Percentiles rank a stretch among this genome's conserved stretches.
Evolutionary conservation across 2,888 invertebrate genomes (phyloP).

Genomic region (Melieria picta): DNA sequence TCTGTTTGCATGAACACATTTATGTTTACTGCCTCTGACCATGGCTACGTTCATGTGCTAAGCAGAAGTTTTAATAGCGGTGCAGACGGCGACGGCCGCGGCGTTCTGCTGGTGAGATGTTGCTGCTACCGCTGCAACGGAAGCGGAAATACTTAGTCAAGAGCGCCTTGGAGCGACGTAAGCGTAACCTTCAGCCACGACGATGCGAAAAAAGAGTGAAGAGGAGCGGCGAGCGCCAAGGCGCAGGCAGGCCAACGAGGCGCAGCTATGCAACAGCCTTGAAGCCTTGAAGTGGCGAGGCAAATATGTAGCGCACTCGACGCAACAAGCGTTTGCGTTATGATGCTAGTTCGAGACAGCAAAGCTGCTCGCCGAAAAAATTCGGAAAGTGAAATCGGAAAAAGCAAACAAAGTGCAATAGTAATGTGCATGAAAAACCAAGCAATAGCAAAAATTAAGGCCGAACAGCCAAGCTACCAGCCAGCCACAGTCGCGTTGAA

Average conservation of each 20-base stretch:
- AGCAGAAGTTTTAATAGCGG: neutral
- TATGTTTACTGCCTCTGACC: neutral
- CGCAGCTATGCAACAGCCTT: neutral
- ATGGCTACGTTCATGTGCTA: neutral
- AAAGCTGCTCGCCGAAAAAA: conserved; percentile 6
- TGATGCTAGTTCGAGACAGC: conserved; percentile 16
- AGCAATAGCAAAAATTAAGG: neutral
- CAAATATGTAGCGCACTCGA: conserved; percentile 14
- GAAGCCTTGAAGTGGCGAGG: conserved; percentile 26
- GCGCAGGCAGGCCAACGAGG: conserved; percentile 14
- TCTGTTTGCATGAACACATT: neutral
- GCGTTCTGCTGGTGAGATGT: neutral
- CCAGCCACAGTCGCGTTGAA: neutral
- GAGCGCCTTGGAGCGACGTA: conserved; percentile 10
- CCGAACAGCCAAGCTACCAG: conserved; percentile 7
- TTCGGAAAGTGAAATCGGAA: neutral
- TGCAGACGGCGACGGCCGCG: neutral
- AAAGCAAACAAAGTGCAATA: neutral
- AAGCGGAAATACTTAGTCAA: conserved; percentile 33
- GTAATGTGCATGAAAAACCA: conserved; percentile 2
- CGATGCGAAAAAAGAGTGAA: conserved; percentile 4
- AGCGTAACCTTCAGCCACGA: neutral
- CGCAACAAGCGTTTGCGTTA: conserved; percentile 12
- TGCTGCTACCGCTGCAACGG: neutral
- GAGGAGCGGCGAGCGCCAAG: conserved; percentile 1